A percentile compares a stretch with the other conserved stretches of the same genome.
These are phyloP conservation scores for Nudaria mundana DNA, from an alignment of 2,888 invertebrate genomes.

Conservation along the genomic window DNA sequence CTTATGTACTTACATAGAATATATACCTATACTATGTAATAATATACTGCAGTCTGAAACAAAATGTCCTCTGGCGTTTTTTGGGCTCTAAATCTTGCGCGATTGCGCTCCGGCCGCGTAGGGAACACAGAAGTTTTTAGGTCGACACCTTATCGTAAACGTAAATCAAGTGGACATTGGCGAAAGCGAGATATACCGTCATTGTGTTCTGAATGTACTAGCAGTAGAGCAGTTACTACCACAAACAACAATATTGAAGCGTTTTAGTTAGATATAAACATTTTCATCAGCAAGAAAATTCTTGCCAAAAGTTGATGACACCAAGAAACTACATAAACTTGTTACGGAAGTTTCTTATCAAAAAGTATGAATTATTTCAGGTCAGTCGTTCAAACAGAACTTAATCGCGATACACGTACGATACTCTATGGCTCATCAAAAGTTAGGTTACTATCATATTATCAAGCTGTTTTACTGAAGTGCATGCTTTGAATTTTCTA, in stretches of 20 bases:
- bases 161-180: slow-evolving; percentile 74
- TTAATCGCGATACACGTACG: no score
- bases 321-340: slow-evolving; percentile 15
- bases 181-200: slow-evolving; percentile 54
- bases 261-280: slow-evolving; percentile 18
- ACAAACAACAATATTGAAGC: slow-evolving; percentile 60
- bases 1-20: no score
- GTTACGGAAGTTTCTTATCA: slow-evolving; percentile 14
- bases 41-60: background rate
- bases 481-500: slow-evolving; percentile 37
- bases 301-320: slow-evolving; percentile 19
- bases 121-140: slow-evolving; percentile 63
- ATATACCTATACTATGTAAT: background rate
- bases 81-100: slow-evolving; percentile 65
- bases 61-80: slow-evolving; percentile 34
- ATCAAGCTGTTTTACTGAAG: slow-evolving; percentile 29
- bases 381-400: slow-evolving; percentile 8
- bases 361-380: slow-evolving; percentile 13
- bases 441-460: slow-evolving; percentile 31
- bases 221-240: slow-evolving; percentile 56
- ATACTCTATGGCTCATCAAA: slow-evolving; percentile 19
- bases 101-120: slow-evolving; percentile 50
- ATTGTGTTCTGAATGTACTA: slow-evolving; percentile 61
- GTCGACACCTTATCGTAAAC: slow-evolving; percentile 68
- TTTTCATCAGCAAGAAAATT: slow-evolving; percentile 28